Evolutionary conservation across 2,797 vertebrate species (phyloP).

Genomic region (Phrynocephalus vlangalii): DNA sequence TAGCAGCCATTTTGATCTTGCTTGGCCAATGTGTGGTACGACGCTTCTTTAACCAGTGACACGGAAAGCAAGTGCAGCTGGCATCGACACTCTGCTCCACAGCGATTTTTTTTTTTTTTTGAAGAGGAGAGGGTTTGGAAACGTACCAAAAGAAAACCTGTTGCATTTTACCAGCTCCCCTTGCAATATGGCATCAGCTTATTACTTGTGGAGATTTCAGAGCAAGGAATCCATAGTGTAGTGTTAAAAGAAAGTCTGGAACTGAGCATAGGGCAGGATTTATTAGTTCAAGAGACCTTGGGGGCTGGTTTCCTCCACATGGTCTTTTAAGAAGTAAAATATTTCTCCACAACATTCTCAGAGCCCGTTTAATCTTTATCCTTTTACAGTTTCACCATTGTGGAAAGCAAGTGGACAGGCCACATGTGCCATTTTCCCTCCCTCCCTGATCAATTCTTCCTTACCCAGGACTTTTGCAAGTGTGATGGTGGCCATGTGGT

Average conservation of each 20-base stretch:
- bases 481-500: not conserved
- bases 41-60: slow-evolving; percentile 77
- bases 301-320: not conserved
- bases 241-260: not conserved
- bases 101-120: not conserved
- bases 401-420: not conserved
- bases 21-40: slow-evolving; percentile 75
- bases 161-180: slow-evolving; percentile 25
- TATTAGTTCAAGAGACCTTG: not conserved
- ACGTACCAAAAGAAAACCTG: slow-evolving; percentile 28
- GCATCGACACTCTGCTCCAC: slow-evolving; percentile 26
- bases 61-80: slow-evolving; percentile 21
- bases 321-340: not conserved
- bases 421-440: not conserved
- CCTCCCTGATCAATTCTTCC: not conserved
- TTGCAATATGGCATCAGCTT: not conserved
- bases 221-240: slow-evolving; percentile 24
- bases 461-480: not conserved
- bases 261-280: not conserved
- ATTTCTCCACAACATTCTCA: not conserved
- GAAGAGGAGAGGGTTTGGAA: slow-evolving; percentile 14
- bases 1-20: slow-evolving; percentile 65
- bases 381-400: not conserved
- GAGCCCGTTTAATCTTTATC: not conserved
- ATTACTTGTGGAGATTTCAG: slow-evolving; percentile 23